Base-by-base conservation (phyloP, 2,113 vertebrate species). In the Chelonoidis abingdonii region DNA sequence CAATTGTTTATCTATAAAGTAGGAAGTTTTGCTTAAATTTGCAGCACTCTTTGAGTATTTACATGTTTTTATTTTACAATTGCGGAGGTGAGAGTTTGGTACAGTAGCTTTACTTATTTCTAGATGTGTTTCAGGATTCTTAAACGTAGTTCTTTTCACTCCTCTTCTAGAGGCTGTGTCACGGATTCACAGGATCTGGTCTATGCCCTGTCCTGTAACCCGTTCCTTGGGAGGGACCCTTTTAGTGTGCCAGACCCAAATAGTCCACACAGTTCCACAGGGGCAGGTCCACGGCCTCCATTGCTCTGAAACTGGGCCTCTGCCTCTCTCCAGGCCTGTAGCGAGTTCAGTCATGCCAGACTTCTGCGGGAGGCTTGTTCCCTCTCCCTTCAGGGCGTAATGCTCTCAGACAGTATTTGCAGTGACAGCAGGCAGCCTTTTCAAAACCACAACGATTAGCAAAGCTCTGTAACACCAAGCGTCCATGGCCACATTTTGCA, bases 51-150 rank as follows among this genome's bases (percentile, higher is more conserved):
- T 72, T 54, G 50, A 25, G 72, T 44, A 1, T 3, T 0, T 1
- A 9, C 5, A 0, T 16, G 3, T 1, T 59, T 89, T 85, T 35
- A 38, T 65, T 49, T 4, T 3, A 1, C 31, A 52, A 4, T 57
- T 84, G 57, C 35, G 59, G 57, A 85, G 5, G 0, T 0, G 1
- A 59, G 38, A 38, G 24, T 72, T 80, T 35, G 57, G 31, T 41
- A 24, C 38, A 44, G 72, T 13, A 76, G 38, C 22, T 41, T 76
- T 76, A 76, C 72, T 44, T 44, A 14, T 76, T 76, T 44, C 72
- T 76, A 44, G 22, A 44, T 41, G 57, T 31, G 90, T 22, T 82
- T n/a, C 25, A 35, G 83, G 21, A 10, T 62, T 78, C 53, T 69
- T 84, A 31, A 44, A 86, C 1, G 1, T 21, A 1, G 1, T 8